Percentiles rank a stretch among this genome's conserved stretches.
Conservation (phyloP, 2,888 invertebrate species). For the Synergus gifuensis region DNA sequence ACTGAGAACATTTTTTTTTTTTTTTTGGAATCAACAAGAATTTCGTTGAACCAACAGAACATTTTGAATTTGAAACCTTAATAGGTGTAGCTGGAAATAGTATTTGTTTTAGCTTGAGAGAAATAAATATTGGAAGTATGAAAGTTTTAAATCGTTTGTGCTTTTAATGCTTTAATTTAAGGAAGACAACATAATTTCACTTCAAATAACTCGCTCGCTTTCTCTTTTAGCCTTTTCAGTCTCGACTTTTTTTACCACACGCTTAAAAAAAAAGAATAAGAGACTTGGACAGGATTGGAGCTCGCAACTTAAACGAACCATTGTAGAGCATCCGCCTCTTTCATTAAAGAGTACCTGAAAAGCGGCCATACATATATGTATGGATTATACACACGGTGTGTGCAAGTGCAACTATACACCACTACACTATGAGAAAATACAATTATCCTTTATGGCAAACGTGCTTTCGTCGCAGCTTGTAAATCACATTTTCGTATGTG, state of each 20-base stretch:
- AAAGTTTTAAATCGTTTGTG: not conserved
- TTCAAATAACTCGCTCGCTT: not conserved
- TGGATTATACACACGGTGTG: not conserved
- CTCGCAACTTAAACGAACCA: constrained; percentile 26
- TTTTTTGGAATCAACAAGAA: not conserved
- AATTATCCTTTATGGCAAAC: constrained; percentile 41
- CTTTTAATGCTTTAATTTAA: not conserved
- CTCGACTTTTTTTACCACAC: not conserved
- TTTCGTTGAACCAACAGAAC: not conserved
- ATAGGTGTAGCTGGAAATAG: no score
- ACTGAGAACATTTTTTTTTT: not conserved
- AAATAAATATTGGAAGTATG: not conserved
- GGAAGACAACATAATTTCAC: not conserved
- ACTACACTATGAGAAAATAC: constrained; percentile 15
- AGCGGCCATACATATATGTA: not conserved
- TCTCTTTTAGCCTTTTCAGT: not conserved
- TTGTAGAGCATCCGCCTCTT: constrained; percentile 21
- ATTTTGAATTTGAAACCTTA: no score
- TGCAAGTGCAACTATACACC: not conserved
- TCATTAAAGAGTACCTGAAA: constrained; percentile 32
- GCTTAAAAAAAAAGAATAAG: constrained; percentile 9
- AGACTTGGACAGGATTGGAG: not conserved
- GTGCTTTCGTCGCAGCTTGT: constrained; percentile 37
- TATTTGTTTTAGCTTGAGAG: no score
- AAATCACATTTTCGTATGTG: constrained; percentile 35